Conservation (phyloP, 2,113 vertebrate genomes). For the Periophthalmus modestus region DNA sequence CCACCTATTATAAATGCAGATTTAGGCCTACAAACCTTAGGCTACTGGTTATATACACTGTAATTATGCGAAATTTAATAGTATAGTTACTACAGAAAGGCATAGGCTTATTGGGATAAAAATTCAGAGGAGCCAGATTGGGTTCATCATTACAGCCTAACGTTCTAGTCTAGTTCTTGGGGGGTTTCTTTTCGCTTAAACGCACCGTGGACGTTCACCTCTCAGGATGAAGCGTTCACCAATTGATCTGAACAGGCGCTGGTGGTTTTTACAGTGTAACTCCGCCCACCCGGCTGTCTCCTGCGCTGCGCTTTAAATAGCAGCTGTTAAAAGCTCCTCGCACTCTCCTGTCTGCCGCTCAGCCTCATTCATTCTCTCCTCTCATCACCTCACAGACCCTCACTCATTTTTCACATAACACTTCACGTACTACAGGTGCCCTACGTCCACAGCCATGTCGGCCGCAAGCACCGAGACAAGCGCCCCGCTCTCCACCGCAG, state of each 20-base stretch:
- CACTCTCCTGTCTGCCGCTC: conserved; percentile 49
- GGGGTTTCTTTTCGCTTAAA: not conserved
- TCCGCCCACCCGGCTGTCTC: conserved; percentile 62
- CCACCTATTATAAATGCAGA: not conserved
- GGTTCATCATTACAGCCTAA: not conserved
- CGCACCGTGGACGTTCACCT: not conserved
- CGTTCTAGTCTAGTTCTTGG: not conserved
- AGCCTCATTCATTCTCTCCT: conserved; percentile 15
- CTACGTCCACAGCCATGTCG: conserved; percentile 67
- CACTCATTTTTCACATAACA: conserved; percentile 38
- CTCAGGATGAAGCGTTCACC: not conserved
- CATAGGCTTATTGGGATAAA: too few species aligned
- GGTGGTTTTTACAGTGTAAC: conserved; percentile 46
- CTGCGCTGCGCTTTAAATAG: conserved; percentile 81
- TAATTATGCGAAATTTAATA: too few species aligned
- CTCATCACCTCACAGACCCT: conserved; percentile 20
- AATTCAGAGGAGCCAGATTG: not conserved
- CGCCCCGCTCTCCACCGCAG: conserved; percentile 70
- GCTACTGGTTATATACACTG: too few species aligned
- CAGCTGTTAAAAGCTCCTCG: conserved; percentile 73
- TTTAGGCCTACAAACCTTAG: not conserved
- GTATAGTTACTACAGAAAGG: too few species aligned
- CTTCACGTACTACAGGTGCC: conserved; percentile 2
- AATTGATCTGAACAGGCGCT: not conserved
- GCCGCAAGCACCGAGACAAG: conserved; percentile 78